Percentiles rank a stretch among this genome's conserved stretches.
These are phyloP conservation scores for Phenganax stokvisi DNA, from an alignment of 92 coral and sea anemone genomes.

Conservation along the genomic window DNA sequence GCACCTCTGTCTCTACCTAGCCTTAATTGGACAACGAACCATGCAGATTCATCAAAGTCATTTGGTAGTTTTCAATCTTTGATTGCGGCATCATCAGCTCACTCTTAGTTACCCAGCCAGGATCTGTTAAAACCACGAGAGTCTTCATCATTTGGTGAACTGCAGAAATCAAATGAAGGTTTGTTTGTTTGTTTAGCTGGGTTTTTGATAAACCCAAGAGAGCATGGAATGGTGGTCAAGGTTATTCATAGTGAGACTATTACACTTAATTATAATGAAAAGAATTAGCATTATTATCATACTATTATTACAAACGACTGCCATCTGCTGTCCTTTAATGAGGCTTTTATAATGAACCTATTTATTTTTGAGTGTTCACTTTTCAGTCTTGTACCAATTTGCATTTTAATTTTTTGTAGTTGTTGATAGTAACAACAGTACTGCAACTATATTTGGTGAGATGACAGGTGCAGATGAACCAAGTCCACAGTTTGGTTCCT, in stretches of 20 bases:
- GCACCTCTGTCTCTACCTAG: not conserved
- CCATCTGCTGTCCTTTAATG: too few species aligned
- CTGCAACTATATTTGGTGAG: not conserved
- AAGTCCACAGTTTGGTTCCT: not conserved
- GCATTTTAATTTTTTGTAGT: too few species aligned
- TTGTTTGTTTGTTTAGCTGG: not conserved
- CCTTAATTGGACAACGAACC: not conserved
- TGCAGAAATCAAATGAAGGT: not conserved
- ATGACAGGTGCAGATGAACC: not conserved
- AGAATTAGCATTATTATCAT: too few species aligned
- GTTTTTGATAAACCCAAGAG: conserved; percentile 33
- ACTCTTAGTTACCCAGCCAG: not conserved
- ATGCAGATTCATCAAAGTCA: not conserved
- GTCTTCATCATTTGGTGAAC: not conserved
- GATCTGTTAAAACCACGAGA: not conserved
- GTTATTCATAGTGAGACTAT: too few species aligned
- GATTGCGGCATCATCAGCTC: not conserved
- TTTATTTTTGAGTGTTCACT: too few species aligned
- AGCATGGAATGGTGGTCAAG: conserved; percentile 60
- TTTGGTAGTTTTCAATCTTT: not conserved
- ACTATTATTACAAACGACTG: too few species aligned
- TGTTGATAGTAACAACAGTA: too few species aligned
- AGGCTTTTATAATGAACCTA: too few species aligned
- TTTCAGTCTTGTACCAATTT: too few species aligned
- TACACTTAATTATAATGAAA: too few species aligned